Evolutionary conservation across 2,797 vertebrate genomes (phyloP).

Genomic region (Phrynocephalus guinanensis): DNA sequence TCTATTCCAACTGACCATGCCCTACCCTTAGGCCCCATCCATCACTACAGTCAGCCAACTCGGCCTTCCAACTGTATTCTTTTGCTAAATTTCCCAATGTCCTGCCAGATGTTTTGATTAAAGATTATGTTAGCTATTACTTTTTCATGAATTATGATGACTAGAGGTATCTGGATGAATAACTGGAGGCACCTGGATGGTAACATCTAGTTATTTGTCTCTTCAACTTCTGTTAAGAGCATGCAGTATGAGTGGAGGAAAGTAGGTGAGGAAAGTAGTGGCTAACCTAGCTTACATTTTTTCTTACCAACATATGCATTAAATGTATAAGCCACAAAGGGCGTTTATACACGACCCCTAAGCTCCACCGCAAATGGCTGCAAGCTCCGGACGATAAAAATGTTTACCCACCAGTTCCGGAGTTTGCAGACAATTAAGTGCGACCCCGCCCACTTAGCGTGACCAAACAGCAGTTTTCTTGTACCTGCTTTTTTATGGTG

Average conservation of each 20-base stretch:
- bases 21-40: too few relatives aligned
- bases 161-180: not conserved
- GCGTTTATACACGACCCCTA: too few relatives aligned
- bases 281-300: not conserved
- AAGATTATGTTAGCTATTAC: not conserved
- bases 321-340: constrained; percentile 29
- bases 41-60: not conserved
- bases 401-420: too few relatives aligned
- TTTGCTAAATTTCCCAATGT: constrained; percentile 1
- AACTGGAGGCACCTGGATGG: not conserved
- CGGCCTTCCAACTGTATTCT: not conserved
- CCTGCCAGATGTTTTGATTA: not conserved
- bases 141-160: constrained; percentile 25
- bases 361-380: too few relatives aligned
- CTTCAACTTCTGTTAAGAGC: constrained; percentile 20
- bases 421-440: too few relatives aligned
- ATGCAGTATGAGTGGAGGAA: constrained; percentile 22
- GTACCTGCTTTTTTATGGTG: too few relatives aligned
- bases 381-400: too few relatives aligned
- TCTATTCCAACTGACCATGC: too few relatives aligned
- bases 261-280: not conserved
- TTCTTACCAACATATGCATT: not conserved
- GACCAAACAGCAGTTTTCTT: too few relatives aligned
- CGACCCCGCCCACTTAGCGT: too few relatives aligned
- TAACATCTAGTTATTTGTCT: not conserved